Percentiles rank a stretch among this genome's conserved stretches.
phyloP scores from a whole-genome alignment of 2,797 vertebrate genomes.

The Rhinichthys osculus region DNA sequence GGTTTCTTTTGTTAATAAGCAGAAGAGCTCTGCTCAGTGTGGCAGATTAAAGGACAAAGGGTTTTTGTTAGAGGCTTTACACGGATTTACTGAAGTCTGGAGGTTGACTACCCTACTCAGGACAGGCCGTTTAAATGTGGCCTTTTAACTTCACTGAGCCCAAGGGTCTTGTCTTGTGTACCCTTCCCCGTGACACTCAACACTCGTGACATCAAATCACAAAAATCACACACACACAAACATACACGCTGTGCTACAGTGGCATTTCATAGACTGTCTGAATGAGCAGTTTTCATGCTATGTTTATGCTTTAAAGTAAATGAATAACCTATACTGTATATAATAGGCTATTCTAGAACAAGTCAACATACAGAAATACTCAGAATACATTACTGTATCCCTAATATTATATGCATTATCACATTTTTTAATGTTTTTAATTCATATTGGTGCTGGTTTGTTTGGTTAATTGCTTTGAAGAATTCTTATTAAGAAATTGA shows the following conservation, averaged over 20 bases:
- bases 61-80: constrained; percentile 12
- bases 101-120: background rate
- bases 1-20: background rate
- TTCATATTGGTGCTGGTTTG: background rate
- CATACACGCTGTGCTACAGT: background rate
- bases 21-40: constrained; percentile 3
- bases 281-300: background rate
- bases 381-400: background rate
- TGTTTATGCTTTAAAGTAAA: background rate
- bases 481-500: background rate
- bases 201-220: background rate
- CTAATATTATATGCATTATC: background rate
- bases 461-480: background rate
- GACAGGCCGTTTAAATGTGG: constrained; percentile 16
- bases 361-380: background rate
- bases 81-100: constrained; percentile 18
- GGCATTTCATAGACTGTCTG: background rate
- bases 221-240: background rate
- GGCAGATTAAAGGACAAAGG: constrained; percentile 15
- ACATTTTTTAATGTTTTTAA: background rate
- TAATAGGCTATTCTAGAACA: background rate
- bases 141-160: constrained; percentile 17
- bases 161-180: constrained; percentile 11
- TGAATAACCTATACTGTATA: background rate
- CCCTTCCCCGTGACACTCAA: background rate